A percentile compares a stretch with the other conserved stretches of the same genome.
Conservation (phyloP, 30 jellyfish, hydroid and myxozoan genomes). For the Turritopsis dohrnii region DNA sequence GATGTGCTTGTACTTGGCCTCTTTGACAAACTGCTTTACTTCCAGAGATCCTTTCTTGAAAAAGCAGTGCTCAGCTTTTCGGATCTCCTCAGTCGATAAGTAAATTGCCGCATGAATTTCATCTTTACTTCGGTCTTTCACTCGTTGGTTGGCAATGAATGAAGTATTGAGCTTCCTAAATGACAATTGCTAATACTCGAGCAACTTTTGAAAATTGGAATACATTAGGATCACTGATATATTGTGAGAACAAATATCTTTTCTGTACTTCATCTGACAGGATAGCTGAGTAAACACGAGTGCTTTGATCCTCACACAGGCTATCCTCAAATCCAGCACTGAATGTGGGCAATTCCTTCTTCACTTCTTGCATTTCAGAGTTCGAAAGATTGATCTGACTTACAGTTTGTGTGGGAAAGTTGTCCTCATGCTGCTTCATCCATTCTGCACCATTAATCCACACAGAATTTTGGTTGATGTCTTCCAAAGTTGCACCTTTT, state of each 20-base stretch:
- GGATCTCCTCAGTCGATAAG: background rate
- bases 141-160: rapidly evolving
- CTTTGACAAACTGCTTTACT: background rate
- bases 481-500: conserved; percentile 18
- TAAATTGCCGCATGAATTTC: background rate
- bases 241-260: conserved; percentile 4
- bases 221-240: conserved; percentile 14
- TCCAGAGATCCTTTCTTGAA: conserved; percentile 22
- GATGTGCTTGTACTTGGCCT: background rate
- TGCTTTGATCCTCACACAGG: background rate
- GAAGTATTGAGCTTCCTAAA: background rate
- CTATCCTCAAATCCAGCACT: background rate
- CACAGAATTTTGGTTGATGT: conserved; percentile 12
- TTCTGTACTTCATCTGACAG: conserved; percentile 16
- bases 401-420: conserved; percentile 17
- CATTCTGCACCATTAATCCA: conserved; percentile 23
- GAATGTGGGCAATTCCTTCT: background rate
- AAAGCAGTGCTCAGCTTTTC: background rate
- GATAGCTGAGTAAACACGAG: background rate
- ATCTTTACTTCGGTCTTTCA: background rate
- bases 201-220: conserved; percentile 7
- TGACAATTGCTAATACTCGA: background rate
- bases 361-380: conserved; percentile 5
- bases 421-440: background rate
- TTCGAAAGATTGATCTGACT: conserved; percentile 1